Conservation (phyloP, 2,113 vertebrate genomes). For the Pomatostomus ruficeps region DNA sequence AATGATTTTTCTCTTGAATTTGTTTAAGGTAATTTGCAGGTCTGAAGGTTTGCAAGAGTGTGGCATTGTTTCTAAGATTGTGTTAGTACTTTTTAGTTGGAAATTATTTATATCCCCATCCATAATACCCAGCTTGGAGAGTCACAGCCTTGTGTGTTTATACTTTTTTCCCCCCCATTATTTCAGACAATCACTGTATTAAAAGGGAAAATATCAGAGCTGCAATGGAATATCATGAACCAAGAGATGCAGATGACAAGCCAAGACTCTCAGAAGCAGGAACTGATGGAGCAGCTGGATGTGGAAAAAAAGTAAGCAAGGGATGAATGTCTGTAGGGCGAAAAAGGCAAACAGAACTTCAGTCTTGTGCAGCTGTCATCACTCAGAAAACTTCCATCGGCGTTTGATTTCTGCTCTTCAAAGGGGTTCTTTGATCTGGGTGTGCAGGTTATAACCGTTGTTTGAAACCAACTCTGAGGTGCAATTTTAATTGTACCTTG, state of each 20-base stretch:
- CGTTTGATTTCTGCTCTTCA: constrained; percentile 50
- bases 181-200: constrained; percentile 75
- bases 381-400: neutral
- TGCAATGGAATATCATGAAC: constrained; percentile 83
- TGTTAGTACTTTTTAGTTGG: neutral
- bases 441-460: neutral
- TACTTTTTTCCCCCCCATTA: neutral
- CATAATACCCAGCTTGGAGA: neutral
- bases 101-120: neutral
- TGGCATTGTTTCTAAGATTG: neutral
- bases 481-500: constrained; percentile 37
- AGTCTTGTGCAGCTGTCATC: constrained; percentile 12
- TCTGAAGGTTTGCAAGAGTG: neutral
- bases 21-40: neutral
- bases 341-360: constrained; percentile 17
- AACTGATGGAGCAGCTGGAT: constrained; percentile 86
- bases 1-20: neutral
- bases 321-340: neutral
- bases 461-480: constrained; percentile 10
- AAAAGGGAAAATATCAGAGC: constrained; percentile 84
- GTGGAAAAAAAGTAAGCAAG: constrained; percentile 81
- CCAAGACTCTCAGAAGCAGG: constrained; percentile 82
- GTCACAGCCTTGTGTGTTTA: neutral
- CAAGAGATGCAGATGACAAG: constrained; percentile 82
- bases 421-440: constrained; percentile 52